phyloP scores from a whole-genome alignment of 2,888 invertebrate species.

The Bellardia pandia region DNA sequence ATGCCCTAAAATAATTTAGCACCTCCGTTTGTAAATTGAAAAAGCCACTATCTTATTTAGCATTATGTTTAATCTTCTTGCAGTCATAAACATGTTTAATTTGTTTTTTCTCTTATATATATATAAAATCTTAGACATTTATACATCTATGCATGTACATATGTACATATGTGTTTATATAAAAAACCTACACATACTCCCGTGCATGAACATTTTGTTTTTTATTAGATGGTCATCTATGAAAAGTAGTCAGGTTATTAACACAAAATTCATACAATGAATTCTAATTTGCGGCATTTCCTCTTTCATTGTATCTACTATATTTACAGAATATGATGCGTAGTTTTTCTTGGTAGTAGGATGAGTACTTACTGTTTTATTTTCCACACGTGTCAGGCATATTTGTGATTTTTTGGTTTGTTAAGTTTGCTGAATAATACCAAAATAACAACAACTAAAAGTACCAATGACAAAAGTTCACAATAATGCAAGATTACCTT shows the following conservation, averaged over 20 bases:
- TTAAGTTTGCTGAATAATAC: slow-evolving; percentile 51
- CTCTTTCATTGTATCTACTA: slow-evolving; percentile 1
- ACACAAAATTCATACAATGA: slow-evolving; percentile 59
- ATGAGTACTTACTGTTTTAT: slow-evolving; percentile 36
- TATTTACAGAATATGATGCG: not conserved
- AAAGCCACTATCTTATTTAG: slow-evolving; percentile 17
- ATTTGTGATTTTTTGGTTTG: slow-evolving; percentile 27
- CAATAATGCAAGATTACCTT: not conserved
- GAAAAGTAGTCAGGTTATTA: slow-evolving; percentile 37
- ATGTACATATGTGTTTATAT: not conserved
- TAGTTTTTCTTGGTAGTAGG: not conserved
- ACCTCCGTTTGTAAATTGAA: slow-evolving; percentile 16
- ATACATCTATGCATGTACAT: not conserved
- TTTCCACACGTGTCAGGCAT: slow-evolving; percentile 59
- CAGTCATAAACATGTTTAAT: slow-evolving; percentile 50
- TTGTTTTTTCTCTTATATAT: slow-evolving; percentile 14
- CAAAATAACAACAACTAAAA: not conserved
- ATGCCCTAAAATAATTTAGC: slow-evolving; percentile 20
- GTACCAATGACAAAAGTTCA: slow-evolving; percentile 9
- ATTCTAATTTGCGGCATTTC: slow-evolving; percentile 63
- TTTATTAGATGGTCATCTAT: slow-evolving; percentile 24
- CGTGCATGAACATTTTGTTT: not conserved
- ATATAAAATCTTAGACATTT: not conserved
- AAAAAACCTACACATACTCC: not conserved
- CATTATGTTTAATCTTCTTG: slow-evolving; percentile 14